Evolutionary conservation across 2,797 vertebrate species (phyloP), one percentile per base, ranked within the genome.

Genomic region (Zalophus californianus): DNA sequence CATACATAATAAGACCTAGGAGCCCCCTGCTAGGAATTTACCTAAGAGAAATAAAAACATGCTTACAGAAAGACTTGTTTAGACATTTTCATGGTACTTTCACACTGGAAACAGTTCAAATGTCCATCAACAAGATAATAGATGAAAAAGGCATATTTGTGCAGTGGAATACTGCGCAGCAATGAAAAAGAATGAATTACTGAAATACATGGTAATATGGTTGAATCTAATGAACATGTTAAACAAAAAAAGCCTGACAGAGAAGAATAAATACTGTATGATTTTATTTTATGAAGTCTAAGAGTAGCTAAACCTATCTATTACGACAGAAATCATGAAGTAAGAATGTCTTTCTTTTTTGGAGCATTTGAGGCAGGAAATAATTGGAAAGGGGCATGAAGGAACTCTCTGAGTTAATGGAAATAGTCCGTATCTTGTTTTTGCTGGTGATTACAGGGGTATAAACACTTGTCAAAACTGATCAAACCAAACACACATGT

Each of bases 101-200:
- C 58, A 90, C 60, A 87, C 58, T 21, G 44, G n/a, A 96, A 78
- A 54, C 14, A 56, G 7, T 66, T 78, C 60, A 78, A 2, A 84
- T 75, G 27, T 68, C 80, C 18, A 9, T 23, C 60, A 86, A 3
- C 3, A 72, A 64, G 60, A 44, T 77, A 79, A 64, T 84, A 16
- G 35, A 44, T 83, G 58, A 29, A 93, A 90, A 80, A 50, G 32
- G n/a, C 27, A 7, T 75, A 35, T 75, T 78, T 7, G 3, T 62
- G 29, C 14, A 91, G 18, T 41, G 38, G 25, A 86, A 18, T 77
- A 54, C 21, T 85, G 25, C 32, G 70, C 3, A 54, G 35, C 29
- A 91, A 25, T 79, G 58, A 75, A 90, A 97, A 94, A 82, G 35
- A 75, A 72, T 72, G 83, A 72, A 41, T 84, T 75, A 44, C 58